These are phyloP conservation scores for Peromyscus melanophrys DNA, from an alignment of 2,797 vertebrate genomes.

Conservation along the genomic window DNA sequence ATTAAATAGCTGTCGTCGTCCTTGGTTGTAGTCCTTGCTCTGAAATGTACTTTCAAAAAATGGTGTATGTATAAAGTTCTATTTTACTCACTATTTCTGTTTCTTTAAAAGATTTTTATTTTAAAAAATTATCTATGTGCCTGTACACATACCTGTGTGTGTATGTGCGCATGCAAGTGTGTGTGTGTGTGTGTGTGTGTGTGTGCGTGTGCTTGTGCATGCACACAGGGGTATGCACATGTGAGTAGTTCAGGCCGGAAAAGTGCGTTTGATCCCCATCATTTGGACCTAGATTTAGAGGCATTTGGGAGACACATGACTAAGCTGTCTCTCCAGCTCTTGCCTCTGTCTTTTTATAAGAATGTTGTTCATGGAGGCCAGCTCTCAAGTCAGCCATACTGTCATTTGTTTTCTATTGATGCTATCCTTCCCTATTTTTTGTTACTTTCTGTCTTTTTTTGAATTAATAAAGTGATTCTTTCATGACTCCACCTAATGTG, in stretches of 20 bases:
- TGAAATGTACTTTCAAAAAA: background rate
- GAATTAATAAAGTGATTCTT: background rate
- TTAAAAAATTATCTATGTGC: background rate
- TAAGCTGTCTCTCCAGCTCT: too few relatives aligned
- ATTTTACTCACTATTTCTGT: background rate
- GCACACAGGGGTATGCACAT: background rate
- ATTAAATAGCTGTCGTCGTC: background rate
- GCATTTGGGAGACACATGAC: background rate
- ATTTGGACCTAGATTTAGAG: background rate
- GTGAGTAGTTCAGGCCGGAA: background rate
- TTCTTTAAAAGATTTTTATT: background rate
- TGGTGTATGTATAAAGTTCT: fast-evolving
- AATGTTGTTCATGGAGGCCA: background rate
- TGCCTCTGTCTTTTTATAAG: background rate
- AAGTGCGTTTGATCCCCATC: too few relatives aligned
- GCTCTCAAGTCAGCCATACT: background rate
- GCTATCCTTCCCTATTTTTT: background rate
- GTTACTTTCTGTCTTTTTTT: background rate
- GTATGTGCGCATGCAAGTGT: background rate
- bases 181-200: too few relatives aligned
- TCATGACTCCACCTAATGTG: background rate
- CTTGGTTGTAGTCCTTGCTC: background rate
- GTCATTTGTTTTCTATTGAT: too few relatives aligned
- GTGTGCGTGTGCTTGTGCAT: fast-evolving
- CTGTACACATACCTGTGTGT: too few relatives aligned